Conservation (phyloP, 2,888 invertebrate genomes). For the Aleiodes alternator region DNA sequence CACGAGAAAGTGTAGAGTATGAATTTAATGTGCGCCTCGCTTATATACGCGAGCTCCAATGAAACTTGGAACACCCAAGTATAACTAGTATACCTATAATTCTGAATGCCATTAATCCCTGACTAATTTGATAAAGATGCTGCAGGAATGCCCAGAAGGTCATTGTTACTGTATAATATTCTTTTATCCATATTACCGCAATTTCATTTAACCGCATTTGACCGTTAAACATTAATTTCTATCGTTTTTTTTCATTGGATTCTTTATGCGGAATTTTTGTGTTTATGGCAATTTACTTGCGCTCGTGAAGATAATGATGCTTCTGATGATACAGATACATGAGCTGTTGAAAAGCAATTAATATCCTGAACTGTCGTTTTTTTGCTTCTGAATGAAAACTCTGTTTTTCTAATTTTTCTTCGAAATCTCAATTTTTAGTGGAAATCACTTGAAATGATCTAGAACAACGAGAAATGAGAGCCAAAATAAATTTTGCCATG, state of each 20-base stretch:
- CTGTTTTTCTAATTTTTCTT: no score
- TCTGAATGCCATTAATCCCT: constrained; percentile 50
- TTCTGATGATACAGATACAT: background rate
- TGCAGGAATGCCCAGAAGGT: constrained; percentile 12
- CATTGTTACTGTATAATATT: constrained; percentile 14
- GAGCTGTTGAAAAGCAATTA: no score
- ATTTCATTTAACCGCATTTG: constrained; percentile 23
- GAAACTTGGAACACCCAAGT: constrained; percentile 27
- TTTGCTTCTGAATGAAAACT: no score
- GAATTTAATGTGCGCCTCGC: constrained; percentile 33
- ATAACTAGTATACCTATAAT: constrained; percentile 41
- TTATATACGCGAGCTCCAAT: constrained; percentile 28
- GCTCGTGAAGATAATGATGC: constrained; percentile 13
- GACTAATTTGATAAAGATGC: constrained; percentile 53
- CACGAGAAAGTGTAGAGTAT: constrained; percentile 43
- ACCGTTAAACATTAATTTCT: constrained; percentile 21
- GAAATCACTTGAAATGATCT: no score
- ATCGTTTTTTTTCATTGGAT: background rate
- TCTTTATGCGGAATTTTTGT: background rate
- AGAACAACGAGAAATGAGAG: no score
- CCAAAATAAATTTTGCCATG: no score
- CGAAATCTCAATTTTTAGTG: no score
- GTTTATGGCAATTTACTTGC: background rate
- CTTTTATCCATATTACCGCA: constrained; percentile 39
- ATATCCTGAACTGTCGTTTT: no score